Evolutionary conservation across 1,140 invertebrate genomes (phyloP).

Genomic region (Theocolax elegans): DNA sequence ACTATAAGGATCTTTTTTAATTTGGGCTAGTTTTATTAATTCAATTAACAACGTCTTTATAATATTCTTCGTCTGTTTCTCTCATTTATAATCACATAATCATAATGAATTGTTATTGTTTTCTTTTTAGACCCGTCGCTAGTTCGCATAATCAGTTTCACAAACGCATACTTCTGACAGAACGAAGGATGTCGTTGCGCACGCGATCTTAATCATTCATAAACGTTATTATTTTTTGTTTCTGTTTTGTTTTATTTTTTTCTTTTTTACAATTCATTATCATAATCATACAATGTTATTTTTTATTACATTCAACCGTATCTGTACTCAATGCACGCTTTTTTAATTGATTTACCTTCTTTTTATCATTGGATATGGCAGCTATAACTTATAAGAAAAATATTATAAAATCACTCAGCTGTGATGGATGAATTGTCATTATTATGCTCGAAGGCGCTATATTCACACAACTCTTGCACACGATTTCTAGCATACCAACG

Average conservation of each 20-base stretch:
- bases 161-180: conserved; percentile 52
- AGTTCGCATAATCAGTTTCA: conserved; percentile 59
- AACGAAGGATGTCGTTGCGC: conserved; percentile 39
- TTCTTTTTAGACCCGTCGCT: conserved; percentile 66
- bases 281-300: conserved; percentile 34
- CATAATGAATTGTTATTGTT: conserved; percentile 67
- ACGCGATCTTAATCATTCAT: conserved; percentile 43
- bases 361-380: conserved; percentile 59
- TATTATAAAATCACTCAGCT: conserved; percentile 66
- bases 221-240: no score
- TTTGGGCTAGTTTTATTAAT: conserved; percentile 69
- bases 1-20: conserved; percentile 44
- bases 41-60: conserved; percentile 69
- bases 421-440: conserved; percentile 51
- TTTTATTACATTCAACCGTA: conserved; percentile 52
- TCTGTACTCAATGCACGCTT: conserved; percentile 53
- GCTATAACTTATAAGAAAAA: conserved; percentile 66
- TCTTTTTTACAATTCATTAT: conserved; percentile 25
- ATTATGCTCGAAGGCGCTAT: conserved; percentile 40
- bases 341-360: conserved; percentile 45
- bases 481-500: conserved; percentile 25
- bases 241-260: no score
- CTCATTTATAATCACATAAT: conserved; percentile 68
- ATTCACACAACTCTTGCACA: conserved; percentile 41
- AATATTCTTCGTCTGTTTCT: conserved; percentile 67